Evolutionary conservation across 2,888 invertebrate species (phyloP), one percentile per base, ranked within the genome.

Genomic region (Eurytoma californica): DNA sequence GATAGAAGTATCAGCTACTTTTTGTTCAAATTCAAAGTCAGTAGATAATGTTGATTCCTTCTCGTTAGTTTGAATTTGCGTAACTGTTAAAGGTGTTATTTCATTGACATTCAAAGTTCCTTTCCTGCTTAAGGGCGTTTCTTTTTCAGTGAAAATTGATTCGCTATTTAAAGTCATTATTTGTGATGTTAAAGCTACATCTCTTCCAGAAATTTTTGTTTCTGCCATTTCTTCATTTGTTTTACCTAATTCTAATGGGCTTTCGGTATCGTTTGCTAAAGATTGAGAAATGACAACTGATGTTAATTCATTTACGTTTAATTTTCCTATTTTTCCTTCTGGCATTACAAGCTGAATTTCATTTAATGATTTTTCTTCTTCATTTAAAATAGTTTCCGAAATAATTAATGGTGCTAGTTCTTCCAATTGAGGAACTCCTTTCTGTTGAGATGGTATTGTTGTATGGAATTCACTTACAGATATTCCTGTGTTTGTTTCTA

Each of bases 111-210:
- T 74, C 20, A 73, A 84, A 60, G 75, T 80, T 24, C 83, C 85
- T 53, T 82, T 82, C 20, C 83, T 82, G 18, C 66, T 77, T 5
- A 79, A 74, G 1, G 83, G 82, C 14, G 60, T 57, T 49, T 69
- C 82, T 16, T 78, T 65, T 58, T 78, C 61, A 2, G 61, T n/a
- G 3, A 85, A 68, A 12, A 83, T 83, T 20, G 79, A 79, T 16
- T 82, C 80, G 30, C 80, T 86, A 57, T 75, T 82, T 55, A 82
- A 77, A 75, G 85, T 79, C 49, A 85, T 73, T 3, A 90, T 83
- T 85, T 91, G 89, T 1, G 86, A 86, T 72, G 86, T 89, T 83
- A 90, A 85, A n/a, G 91, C 90, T 0, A 90, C 89, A 78, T 87
- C 88, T 80, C 88, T 86, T 16, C 87, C 86, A 12, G 84, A 79